Evolutionary conservation across 1,140 invertebrate genomes (phyloP), one percentile per base, ranked within the genome.

Genomic region (Cylas formicarius): DNA sequence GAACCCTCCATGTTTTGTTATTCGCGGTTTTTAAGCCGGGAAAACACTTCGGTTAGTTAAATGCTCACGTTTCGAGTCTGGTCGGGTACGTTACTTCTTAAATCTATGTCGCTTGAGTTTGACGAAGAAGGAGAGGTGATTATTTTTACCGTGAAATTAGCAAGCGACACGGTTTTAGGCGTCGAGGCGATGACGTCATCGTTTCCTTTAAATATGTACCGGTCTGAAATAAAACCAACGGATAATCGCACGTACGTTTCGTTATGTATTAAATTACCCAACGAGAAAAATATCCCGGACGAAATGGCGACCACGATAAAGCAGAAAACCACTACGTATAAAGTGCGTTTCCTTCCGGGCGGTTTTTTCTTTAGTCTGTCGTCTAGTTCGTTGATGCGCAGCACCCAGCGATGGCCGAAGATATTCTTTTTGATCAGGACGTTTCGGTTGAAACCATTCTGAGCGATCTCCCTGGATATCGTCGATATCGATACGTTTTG

Each of bases 321-420:
- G 26, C 37, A 49, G 37, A 56, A 55, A 10, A 63, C 57, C 17
- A 52, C 39, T 33, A 58, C 28, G 26, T 58, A 59, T 22, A 54
- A 37, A 10, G 49, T 24, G 7, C 51, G n/a, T 34, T 47, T 51
- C 10, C 33, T 19, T 27, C 34, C 54, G 8, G 3, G 20, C 9
- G 13, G 9, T 19, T 26, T 36, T 31, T 36, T 29, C 20, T 44
- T 53, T 26, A 48, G 52, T 13, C 44, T 28, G 6, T 50, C 32
- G 16, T 24, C 10, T 11, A 17, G 27, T 33, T 53, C 48, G 48
- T 61, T 62, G 6, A 63, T 54, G 44, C 55, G 58, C 28, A 63
- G 47, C 9, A 62, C 55, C 60, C 60, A 65, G 40, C 50, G 55
- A 18, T 62, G 58, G 2, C 62, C 61, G 32, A 63, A 63, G 16